phyloP scores from a whole-genome alignment of 2,888 invertebrate species.

The Dryocosmus kuriphilus region DNA sequence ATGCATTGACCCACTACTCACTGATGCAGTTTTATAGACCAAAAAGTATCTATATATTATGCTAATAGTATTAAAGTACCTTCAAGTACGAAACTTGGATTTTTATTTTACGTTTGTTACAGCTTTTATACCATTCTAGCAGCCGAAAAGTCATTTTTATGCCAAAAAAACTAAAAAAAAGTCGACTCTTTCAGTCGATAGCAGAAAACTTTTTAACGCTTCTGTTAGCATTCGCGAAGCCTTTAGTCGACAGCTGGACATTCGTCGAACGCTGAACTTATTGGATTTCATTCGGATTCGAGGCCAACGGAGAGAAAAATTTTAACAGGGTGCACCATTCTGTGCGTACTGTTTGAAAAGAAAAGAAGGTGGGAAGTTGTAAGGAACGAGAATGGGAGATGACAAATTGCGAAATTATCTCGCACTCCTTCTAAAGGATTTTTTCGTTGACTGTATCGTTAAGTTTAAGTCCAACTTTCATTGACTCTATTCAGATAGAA shows the following conservation, averaged over 20 bases:
- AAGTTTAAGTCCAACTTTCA: not conserved
- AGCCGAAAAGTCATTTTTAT: not conserved
- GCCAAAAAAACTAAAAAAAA: not conserved
- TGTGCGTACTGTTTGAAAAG: not conserved
- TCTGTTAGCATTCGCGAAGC: not conserved
- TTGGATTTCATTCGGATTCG: not conserved
- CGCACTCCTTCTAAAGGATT: not conserved
- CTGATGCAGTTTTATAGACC: too few species aligned
- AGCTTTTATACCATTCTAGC: not conserved
- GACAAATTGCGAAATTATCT: not conserved
- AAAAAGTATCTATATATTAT: not conserved
- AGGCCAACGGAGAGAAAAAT: conserved; percentile 8
- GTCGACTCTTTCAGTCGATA: not conserved
- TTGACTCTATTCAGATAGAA: not conserved
- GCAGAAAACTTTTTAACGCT: not conserved
- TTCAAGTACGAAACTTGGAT: too few species aligned
- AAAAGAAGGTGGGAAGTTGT: not conserved
- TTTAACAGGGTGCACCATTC: conserved; percentile 1
- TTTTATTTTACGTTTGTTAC: not conserved
- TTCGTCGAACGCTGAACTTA: not conserved
- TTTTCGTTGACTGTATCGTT: not conserved
- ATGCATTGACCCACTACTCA: too few species aligned
- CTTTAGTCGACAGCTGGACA: not conserved
- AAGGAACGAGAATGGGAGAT: not conserved
- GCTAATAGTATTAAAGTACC: not conserved